Evolutionary conservation across 2,113 vertebrate genomes (phyloP), one percentile per base, ranked within the genome.

Genomic region (Hippocampus guttulatus): DNA sequence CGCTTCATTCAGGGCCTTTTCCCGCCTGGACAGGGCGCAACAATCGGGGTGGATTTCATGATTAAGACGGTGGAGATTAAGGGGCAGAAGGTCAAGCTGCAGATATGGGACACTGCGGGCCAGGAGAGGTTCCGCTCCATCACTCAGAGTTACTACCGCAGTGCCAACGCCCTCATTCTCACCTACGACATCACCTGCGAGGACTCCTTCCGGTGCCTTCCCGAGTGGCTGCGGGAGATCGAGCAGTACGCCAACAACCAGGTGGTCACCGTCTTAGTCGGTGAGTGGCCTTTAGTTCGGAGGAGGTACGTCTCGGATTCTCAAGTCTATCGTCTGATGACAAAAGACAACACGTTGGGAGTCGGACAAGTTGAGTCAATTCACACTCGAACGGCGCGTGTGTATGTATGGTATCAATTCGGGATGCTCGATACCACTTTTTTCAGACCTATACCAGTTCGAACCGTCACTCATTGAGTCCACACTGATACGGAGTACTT

Each of bases 31-130:
- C 97, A 99, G 93, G 97, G 97, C 86, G 97, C 97, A 77, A 99
- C 97, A 0, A 99, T 99, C 75, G 97, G 97, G 69, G 97, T 98
- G 74, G 97, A 99, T 90, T 99, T 99, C 85, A 99, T 99, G 97
- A 99, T 99, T 87, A 99, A 99, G 90, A 99, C 97, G 0, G 95
- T 99, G 90, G 97, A 98, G 88, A 97, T 99, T 83, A 98, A 96
- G 5, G 97, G 97, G 84, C 94, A 97, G 89, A 99, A 98, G 93
- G 95, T 99, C 71, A 98, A 99, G 97, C 94, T 98, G 84, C 97
- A 98, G 93, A 99, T 99, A 89, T 98, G 97, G 97, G 97, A 99
- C 92, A 98, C 97, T 0, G 97, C 97, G 0, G 97, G 97, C 25
- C 97, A 99, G 75, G 97, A 99, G 88, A 91, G 97, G 73, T 99